Conservation (phyloP, 1,140 invertebrate species). For the Coelopa frigida region DNA sequence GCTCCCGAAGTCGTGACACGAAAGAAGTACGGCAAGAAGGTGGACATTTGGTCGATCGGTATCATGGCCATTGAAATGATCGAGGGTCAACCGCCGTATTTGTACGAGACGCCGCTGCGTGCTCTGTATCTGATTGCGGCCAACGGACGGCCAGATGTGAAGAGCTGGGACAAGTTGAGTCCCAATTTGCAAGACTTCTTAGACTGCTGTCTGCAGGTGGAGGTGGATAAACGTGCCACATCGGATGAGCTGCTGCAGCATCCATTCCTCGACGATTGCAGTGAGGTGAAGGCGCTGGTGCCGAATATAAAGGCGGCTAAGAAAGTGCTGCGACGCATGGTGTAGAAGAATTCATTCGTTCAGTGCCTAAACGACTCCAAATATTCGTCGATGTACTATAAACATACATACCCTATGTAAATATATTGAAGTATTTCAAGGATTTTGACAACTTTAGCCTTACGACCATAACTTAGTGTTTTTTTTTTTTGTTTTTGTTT, state of each 20-base stretch:
- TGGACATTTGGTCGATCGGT: slow-evolving; percentile 93
- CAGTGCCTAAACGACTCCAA: too few species aligned
- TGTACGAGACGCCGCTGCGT: slow-evolving; percentile 88
- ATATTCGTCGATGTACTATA: too few species aligned
- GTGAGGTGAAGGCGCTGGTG: slow-evolving; percentile 74
- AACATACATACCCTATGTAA: too few species aligned
- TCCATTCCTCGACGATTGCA: slow-evolving; percentile 79
- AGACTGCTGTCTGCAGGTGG: slow-evolving; percentile 86
- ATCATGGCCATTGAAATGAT: slow-evolving; percentile 98
- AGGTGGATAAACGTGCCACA: slow-evolving; percentile 78
- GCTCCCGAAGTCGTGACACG: slow-evolving; percentile 84
- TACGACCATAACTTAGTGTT: too few species aligned
- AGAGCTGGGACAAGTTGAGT: slow-evolving; percentile 74
- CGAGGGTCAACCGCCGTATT: slow-evolving; percentile 92
- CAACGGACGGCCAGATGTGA: slow-evolving; percentile 86
- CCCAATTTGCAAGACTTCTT: slow-evolving; percentile 74
- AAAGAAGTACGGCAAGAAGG: slow-evolving; percentile 81
- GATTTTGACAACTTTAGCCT: too few species aligned
- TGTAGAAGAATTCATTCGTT: slow-evolving; percentile 26
- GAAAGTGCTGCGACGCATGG: slow-evolving; percentile 39
- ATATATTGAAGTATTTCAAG: too few species aligned
- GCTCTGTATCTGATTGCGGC: slow-evolving; percentile 94
- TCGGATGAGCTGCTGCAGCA: slow-evolving; percentile 81
- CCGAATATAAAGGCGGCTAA: slow-evolving; percentile 85
- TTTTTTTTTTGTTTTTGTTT: too few species aligned